Base-by-base conservation (phyloP, 2,888 invertebrate genomes). In the Rhogogaster chlorosoma region DNA sequence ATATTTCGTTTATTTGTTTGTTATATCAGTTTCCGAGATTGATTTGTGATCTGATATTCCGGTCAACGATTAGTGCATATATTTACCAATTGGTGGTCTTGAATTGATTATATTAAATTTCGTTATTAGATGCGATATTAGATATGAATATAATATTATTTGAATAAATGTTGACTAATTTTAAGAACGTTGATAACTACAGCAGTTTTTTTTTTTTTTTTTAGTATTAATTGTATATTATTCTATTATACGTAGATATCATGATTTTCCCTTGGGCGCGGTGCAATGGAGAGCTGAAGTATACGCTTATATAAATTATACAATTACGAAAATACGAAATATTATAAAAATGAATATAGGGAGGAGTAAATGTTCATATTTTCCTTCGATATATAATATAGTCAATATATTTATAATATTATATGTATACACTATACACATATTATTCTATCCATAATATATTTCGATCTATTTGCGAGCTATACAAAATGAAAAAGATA, bases 111-210 rank as follows among this genome's bases (percentile, higher is more conserved):
- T 15, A 67, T 67, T 67, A 6, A 67, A 67, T 67, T 67, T 32
- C 18, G 18, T 67, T 67, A 26, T 67, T 18, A 32, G 12, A 61
- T 61, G 6, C 42, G 9, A 12, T 75, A 45, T 75, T 22, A n/a
- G 9, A 77, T 77, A 64, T 9, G 15, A 29, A 83, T 83, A 32
- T 83, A 18, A 67, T 29, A 32, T 64, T 32, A 45, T 83, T 83
- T 67, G 67, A 70, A 0, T 70, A 61, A 83, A 67, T 67, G 83
- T 83, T 83, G 53, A 83, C 67, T 83, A 83, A 83, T 83, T 83
- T 83, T 67, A 83, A 61, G 22, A 36, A 61, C 61, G 80, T 80
- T 80, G 7, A 53, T 29, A 12, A 15, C 36, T 42, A 26, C 10
- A 75, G 12, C 45, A 15, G 18, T 53, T 75, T 75, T 49, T n/a